These are phyloP conservation scores for Solenopsis fugax DNA, from an alignment of 1,140 invertebrate species.

Conservation along the genomic window DNA sequence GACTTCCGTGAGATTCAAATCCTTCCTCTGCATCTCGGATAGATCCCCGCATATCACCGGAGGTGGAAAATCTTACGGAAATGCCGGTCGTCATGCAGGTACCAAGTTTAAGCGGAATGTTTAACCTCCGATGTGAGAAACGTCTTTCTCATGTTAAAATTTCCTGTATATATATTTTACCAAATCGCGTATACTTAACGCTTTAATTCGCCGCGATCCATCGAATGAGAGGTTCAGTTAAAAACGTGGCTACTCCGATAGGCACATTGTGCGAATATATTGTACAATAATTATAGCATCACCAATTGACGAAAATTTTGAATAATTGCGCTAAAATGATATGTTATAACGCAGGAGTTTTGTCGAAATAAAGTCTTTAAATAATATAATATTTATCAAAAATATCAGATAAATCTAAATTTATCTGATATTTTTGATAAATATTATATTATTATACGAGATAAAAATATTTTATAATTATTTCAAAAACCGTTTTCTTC, in stretches of 20 bases:
- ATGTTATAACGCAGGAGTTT: no score
- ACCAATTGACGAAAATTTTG: no score
- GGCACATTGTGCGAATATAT: no score
- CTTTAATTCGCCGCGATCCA: conserved; percentile 23
- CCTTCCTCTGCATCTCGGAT: conserved; percentile 3
- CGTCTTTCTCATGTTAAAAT: conserved; percentile 16
- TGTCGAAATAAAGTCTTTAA: no score
- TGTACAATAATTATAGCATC: no score
- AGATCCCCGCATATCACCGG: conserved; percentile 31
- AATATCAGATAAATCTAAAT: no score
- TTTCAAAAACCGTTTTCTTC: no score
- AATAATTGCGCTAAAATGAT: no score
- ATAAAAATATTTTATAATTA: no score
- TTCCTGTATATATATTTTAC: conserved; percentile 2
- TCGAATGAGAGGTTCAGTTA: not conserved
- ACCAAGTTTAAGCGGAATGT: conserved; percentile 68
- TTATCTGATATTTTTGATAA: no score
- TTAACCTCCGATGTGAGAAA: conserved; percentile 65
- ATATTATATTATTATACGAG: no score
- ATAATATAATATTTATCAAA: no score
- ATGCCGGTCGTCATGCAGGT: conserved; percentile 54
- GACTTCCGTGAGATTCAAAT: conserved; percentile 65
- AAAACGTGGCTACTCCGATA: not conserved
- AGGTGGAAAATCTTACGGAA: conserved; percentile 62
- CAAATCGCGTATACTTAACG: not conserved